Evolutionary conservation across 1,140 invertebrate species (phyloP).

Genomic region (Anastatus disparis): DNA sequence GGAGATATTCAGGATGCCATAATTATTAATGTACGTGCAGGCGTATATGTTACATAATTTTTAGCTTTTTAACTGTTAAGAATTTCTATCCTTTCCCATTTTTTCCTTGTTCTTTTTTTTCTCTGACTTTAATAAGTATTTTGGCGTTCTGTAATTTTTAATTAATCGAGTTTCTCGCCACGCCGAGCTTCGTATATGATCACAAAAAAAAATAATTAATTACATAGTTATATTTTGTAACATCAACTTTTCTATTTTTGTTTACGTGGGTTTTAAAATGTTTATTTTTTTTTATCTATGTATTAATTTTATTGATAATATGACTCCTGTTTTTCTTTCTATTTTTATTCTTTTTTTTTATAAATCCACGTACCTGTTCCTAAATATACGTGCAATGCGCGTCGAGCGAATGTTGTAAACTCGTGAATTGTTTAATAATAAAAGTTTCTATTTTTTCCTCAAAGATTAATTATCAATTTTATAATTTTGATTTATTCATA

Average conservation of each 20-base stretch:
- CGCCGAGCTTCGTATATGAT: neutral
- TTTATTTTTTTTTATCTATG: neutral
- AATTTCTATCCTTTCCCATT: neutral
- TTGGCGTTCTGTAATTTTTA: neutral
- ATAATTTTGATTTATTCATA: too few species aligned
- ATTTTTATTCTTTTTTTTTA: conserved; percentile 18
- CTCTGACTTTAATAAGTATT: neutral
- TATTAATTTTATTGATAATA: neutral
- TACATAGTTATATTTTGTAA: neutral
- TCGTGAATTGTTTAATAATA: conserved; percentile 6
- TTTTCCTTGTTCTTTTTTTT: neutral
- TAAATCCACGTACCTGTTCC: conserved; percentile 36
- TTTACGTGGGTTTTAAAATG: neutral
- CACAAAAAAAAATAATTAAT: neutral
- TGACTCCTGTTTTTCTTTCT: neutral
- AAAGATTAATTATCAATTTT: too few species aligned
- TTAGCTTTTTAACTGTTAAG: conserved; percentile 29
- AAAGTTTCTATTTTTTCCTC: too few species aligned
- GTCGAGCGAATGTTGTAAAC: conserved; percentile 5
- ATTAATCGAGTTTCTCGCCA: neutral
- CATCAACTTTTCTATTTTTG: neutral
- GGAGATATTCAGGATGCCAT: conserved; percentile 36
- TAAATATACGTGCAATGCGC: conserved; percentile 30
- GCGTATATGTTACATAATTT: conserved; percentile 33
- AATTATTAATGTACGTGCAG: conserved; percentile 33